Percentiles rank a stretch among this genome's conserved stretches.
These are phyloP conservation scores for Esox niger DNA, from an alignment of 2,113 vertebrate species.

Conservation along the genomic window DNA sequence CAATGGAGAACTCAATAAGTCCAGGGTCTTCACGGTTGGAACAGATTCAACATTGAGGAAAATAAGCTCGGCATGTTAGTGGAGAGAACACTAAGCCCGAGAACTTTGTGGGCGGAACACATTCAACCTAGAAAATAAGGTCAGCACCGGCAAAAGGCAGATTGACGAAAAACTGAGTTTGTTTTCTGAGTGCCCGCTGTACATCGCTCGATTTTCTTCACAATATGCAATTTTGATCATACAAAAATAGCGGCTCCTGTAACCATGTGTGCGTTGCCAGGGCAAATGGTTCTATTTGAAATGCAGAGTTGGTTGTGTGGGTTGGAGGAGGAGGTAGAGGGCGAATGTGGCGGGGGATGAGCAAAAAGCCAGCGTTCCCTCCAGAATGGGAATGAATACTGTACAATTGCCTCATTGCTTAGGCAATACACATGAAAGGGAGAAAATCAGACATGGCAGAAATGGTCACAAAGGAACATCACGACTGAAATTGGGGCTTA, in stretches of 20 bases:
- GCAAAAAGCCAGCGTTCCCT: not conserved
- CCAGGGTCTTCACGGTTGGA: no score
- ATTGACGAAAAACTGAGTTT: not conserved
- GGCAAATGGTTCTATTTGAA: not conserved
- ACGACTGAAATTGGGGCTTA: not conserved
- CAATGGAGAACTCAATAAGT: no score
- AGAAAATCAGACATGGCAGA: not conserved
- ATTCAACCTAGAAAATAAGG: no score
- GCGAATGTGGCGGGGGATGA: not conserved
- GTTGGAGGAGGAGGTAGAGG: not conserved
- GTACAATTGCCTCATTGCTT: not conserved
- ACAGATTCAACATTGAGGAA: no score
- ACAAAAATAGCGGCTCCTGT: not conserved
- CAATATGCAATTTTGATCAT: no score
- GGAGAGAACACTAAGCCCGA: no score
- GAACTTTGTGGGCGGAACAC: no score
- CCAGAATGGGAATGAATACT: not conserved
- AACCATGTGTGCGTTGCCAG: not conserved
- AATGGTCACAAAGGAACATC: not conserved
- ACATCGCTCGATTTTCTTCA: no score
- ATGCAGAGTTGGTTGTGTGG: slow-evolving; percentile 4
- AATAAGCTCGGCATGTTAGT: no score
- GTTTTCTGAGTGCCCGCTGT: no score
- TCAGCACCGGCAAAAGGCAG: no score
- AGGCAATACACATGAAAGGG: not conserved